Percentiles rank a stretch among this genome's conserved stretches.
These are phyloP conservation scores for Beroe ovata DNA, from an alignment of 37 sponge, comb jelly and placozoan species.

Conservation along the genomic window DNA sequence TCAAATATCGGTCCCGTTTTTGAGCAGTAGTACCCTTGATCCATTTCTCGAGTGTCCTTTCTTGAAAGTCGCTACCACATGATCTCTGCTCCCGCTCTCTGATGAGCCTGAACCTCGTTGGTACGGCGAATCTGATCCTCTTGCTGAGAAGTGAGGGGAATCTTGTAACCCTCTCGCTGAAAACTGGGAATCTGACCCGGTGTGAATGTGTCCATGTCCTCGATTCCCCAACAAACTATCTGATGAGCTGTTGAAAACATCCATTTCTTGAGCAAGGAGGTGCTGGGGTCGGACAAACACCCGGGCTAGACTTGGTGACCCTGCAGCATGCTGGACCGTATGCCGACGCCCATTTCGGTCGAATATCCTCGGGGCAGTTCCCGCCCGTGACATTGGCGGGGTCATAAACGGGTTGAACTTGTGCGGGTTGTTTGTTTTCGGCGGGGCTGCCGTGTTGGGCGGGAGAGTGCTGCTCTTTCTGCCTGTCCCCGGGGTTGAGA, in stretches of 20 bases:
- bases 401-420: neutral
- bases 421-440: neutral
- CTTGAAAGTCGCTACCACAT: neutral
- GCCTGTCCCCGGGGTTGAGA: neutral
- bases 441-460: neutral
- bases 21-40: constrained; percentile 14
- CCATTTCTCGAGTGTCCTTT: constrained; percentile 42
- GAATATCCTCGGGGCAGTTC: neutral
- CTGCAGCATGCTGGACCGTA: constrained; percentile 7
- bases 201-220: no score
- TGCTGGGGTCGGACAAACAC: neutral
- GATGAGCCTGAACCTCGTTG: neutral
- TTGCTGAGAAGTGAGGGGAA: neutral
- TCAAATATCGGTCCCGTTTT: constrained; percentile 16
- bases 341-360: constrained; percentile 3
- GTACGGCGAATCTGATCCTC: neutral
- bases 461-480: constrained; percentile 56
- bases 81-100: neutral
- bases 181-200: neutral
- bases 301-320: constrained; percentile 7
- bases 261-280: neutral
- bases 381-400: neutral
- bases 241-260: neutral
- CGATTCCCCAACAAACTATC: constrained; percentile 11
- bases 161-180: neutral